Evolutionary conservation across 2,113 vertebrate genomes (phyloP).

Genomic region (Scophthalmus maximus): DNA sequence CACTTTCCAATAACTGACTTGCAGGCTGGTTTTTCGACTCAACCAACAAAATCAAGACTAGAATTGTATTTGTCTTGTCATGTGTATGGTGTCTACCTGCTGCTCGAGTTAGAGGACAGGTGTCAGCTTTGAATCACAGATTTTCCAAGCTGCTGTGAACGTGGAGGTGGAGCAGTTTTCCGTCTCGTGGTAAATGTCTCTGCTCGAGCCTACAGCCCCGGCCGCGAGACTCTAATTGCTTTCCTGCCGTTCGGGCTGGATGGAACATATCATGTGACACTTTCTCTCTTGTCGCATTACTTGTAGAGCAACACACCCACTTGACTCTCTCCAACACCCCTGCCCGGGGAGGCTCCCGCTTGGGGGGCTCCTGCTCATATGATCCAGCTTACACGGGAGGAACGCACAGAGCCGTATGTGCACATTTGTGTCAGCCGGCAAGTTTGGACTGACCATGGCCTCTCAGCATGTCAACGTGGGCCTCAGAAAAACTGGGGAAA

Average conservation of each 20-base stretch:
- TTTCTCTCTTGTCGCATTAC: conserved; percentile 13
- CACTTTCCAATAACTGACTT: not conserved
- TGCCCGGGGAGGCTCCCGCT: too few species aligned
- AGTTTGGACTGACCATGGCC: conserved; percentile 10
- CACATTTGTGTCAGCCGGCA: conserved; percentile 24
- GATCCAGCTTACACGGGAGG: conserved; percentile 61
- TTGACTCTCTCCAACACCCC: conserved; percentile 40
- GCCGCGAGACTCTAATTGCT: conserved; percentile 76
- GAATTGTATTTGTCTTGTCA: not conserved
- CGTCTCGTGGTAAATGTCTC: conserved; percentile 74
- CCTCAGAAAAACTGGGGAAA: not conserved
- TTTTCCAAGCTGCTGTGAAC: conserved; percentile 66
- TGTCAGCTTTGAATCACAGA: conserved; percentile 40
- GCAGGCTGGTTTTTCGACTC: conserved; percentile 2
- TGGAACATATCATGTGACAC: conserved; percentile 62
- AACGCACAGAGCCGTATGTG: conserved; percentile 11
- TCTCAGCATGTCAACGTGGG: conserved; percentile 8
- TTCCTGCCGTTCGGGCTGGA: conserved; percentile 48
- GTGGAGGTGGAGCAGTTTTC: conserved; percentile 62
- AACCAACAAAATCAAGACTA: not conserved
- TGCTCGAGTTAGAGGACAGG: conserved; percentile 34
- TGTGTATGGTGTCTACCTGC: conserved; percentile 24
- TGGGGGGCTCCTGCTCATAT: conserved; percentile 71
- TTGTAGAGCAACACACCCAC: too few species aligned
- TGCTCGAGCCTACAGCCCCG: conserved; percentile 25